Percentiles rank a stretch among this genome's conserved stretches.
Conservation (phyloP, 2,113 vertebrate genomes). For the Cryptomyrus ogoouensis region DNA sequence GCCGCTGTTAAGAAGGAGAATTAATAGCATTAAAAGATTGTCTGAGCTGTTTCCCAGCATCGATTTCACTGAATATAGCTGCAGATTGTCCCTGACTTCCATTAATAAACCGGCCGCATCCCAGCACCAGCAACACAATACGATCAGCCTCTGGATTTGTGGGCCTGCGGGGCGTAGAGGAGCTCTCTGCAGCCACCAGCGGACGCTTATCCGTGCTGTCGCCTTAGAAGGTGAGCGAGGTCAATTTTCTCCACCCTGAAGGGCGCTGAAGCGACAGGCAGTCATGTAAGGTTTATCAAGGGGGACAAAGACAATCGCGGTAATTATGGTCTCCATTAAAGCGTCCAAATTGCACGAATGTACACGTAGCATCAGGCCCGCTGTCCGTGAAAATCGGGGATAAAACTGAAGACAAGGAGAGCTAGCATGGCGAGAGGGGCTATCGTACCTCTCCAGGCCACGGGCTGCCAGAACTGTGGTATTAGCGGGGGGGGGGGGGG, state of each 20-base stretch:
- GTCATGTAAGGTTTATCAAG: neutral
- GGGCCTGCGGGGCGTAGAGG: neutral
- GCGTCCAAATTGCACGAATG: neutral
- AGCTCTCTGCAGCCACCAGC: neutral
- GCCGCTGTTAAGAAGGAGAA: neutral
- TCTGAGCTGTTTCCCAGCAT: neutral
- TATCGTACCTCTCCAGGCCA: neutral
- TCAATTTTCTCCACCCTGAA: neutral
- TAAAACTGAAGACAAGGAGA: neutral
- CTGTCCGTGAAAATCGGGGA: neutral
- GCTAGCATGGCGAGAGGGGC: neutral
- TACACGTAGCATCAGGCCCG: neutral
- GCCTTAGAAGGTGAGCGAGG: neutral
- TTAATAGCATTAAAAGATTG: constrained; percentile 13
- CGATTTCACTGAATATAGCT: neutral
- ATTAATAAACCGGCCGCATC: neutral
- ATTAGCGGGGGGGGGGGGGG: too few species aligned
- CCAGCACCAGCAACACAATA: neutral
- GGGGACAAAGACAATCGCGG: neutral
- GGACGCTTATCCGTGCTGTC: neutral
- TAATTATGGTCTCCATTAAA: neutral
- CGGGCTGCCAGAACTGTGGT: neutral
- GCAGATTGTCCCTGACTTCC: neutral
- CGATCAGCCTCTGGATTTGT: neutral
- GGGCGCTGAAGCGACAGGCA: neutral